These are phyloP conservation scores for Zelostemma sp. DNA, from an alignment of 1,140 invertebrate species.

Conservation along the genomic window DNA sequence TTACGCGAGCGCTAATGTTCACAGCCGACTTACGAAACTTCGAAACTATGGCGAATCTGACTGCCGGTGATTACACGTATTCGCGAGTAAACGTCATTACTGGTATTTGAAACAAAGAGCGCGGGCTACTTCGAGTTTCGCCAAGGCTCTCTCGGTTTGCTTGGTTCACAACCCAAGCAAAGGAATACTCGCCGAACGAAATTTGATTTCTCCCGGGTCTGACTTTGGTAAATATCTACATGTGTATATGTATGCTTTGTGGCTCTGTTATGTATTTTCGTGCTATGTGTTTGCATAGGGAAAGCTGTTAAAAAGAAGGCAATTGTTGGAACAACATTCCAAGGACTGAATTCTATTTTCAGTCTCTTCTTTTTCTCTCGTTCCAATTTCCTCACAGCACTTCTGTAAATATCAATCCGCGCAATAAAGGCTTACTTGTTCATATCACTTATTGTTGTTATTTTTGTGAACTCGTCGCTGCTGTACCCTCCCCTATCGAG, in stretches of 20 bases:
- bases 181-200: constrained; percentile 20
- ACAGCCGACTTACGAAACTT: constrained; percentile 1
- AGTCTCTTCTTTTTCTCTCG: too few species aligned
- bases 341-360: too few species aligned
- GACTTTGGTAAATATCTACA: constrained; percentile 31
- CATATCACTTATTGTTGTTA: too few species aligned
- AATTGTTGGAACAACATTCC: constrained; percentile 1
- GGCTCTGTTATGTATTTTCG: background rate
- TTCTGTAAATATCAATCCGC: too few species aligned
- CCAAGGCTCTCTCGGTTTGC: constrained; percentile 3
- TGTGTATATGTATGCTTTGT: constrained; percentile 13
- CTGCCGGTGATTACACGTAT: background rate
- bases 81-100: constrained; percentile 22
- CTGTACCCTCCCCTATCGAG: too few species aligned
- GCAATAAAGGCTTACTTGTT: too few species aligned
- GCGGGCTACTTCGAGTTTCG: constrained; percentile 4
- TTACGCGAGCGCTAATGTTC: constrained; percentile 13
- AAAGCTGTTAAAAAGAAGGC: background rate
- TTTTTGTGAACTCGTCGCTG: too few species aligned
- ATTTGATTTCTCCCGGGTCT: constrained; percentile 32
- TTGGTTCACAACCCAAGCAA: constrained; percentile 23
- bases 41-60: background rate
- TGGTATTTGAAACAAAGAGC: background rate
- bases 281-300: background rate
- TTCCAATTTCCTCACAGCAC: too few species aligned